Evolutionary conservation across 2,113 vertebrate genomes (phyloP).

Genomic region (Bos taurus): ARS-UCD2.0 NC_037357.1:51266501-51267000

Average conservation of each 20-base stretch:
- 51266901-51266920: background rate
- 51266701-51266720: background rate
- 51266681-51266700: background rate
- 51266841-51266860: background rate
- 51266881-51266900: background rate
- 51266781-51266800: background rate
- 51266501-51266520: background rate
- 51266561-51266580: background rate
- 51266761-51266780: constrained; percentile 2
- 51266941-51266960: background rate
- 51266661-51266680: background rate
- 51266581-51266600: background rate
- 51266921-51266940: background rate
- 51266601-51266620: background rate
- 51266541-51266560: background rate
- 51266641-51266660: background rate
- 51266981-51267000: background rate
- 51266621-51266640: background rate
- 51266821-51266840: constrained; percentile 17
- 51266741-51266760: background rate
- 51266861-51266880: background rate
- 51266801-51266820: background rate
- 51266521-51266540: background rate
- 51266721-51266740: background rate
- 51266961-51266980: background rate